Base-by-base conservation (phyloP, 2,888 invertebrate species). In the Patella depressa region DNA sequence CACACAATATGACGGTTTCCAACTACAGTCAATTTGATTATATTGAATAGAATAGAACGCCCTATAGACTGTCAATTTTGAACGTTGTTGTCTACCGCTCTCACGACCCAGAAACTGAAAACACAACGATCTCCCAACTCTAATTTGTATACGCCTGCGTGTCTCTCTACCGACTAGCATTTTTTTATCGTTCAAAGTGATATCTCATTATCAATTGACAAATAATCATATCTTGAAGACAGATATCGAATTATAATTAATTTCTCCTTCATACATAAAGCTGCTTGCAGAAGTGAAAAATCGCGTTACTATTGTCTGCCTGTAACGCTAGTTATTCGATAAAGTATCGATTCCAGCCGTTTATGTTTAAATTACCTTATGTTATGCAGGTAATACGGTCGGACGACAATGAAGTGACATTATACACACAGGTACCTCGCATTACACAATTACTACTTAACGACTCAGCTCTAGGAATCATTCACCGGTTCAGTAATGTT, bases 181-280 rank as follows among this genome's bases (percentile, higher is more conserved):
- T 45, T 45, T 45, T 45, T 45, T 65, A 65, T 11, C 65, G 24
- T 65, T 24, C 19, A 65, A 65, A 65, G 24, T 65, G 65, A 65
- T 65, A 65, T 65, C 65, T 65, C 65, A 65, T 65, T 65, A 19
- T 65, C 65, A 65, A 65, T 65, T 65, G 65, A 65, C 65, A 65
- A 65, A 65, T 65, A 65, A 65, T 65, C 24, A 65, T 65, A 65
- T 65, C 65, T 65, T 65, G 24, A 65, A 65, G 19, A 65, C 65
- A 24, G 65, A 65, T 65, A 65, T 65, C 24, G 65, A 65, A 65
- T 65, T 65, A 19, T 65, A 65, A 65, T 65, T 65, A 65, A 65
- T 65, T 24, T 65, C 65, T 65, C 65, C 65, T 65, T 65, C 65
- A 65, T 65, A 45, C 9, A 45, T 45, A 45, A 45, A 45, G 45